Base-by-base conservation (phyloP, 2,888 invertebrate genomes). In the Tortricodes alternella region DNA sequence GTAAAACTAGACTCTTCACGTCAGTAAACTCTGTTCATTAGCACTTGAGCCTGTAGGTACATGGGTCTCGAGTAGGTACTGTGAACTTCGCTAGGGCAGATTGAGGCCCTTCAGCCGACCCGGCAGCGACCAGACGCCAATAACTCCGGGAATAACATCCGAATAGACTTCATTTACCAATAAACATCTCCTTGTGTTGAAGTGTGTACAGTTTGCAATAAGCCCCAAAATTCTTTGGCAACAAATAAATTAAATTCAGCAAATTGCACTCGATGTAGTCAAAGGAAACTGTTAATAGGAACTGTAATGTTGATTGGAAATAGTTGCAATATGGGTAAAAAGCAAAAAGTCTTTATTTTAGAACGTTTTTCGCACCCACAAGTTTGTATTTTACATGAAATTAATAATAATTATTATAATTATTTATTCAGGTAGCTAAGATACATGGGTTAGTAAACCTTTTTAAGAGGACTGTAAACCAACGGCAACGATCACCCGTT, bases 181-280 rank as follows among this genome's bases (percentile, higher is more conserved):
- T 39, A 3, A 8, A 5, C 9, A 21, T 21, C 5, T 21, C 21
- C 3, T 5, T 21, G n/a, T n/a, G n/a, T n/a, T n/a, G n/a, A n/a
- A n/a, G n/a, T n/a, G n/a, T 27, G 27, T 27, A 27, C 27, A 27
- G 27, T 27, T n/a, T n/a, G n/a, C n/a, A n/a, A n/a, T n/a, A n/a
- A n/a, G 21, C 21, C 1, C n/a, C 37, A 19, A 37, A 37, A 37
- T 21, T 1, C 24, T 41, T 41, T 16, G 24, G 16, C 24, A 0
- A 21, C 8, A 13, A 11, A 21, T 15, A 5, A 41, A 24, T 41
- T 2, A 15, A 41, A 41, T 24, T 24, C 15, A 15, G 41, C 11
- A 53, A 29, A 53, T 38, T 46, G 44, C 21, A 53, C 38, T 13
- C n/a, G 15, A 13, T 19, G 27, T 13, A 29, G 37, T 53, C 53